A percentile compares a stretch with the other conserved stretches of the same genome.
Conservation (phyloP, 1,140 invertebrate species). For the Orius insidiosus region DNA sequence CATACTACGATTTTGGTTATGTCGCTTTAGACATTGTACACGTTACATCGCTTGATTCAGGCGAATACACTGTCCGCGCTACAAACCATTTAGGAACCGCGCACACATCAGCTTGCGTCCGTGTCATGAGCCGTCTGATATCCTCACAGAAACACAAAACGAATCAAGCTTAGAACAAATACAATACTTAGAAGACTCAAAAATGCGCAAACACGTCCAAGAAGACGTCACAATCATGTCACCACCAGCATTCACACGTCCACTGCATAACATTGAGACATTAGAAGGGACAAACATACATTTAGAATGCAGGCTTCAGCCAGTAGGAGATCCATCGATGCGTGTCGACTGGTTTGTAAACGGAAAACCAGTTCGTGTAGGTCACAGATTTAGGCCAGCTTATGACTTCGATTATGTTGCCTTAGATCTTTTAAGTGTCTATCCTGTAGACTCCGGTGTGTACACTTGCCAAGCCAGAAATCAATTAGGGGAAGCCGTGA, state of each 20-base stretch:
- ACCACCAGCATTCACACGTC: slow-evolving; percentile 68
- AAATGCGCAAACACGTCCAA: slow-evolving; percentile 45
- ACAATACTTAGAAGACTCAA: slow-evolving; percentile 77
- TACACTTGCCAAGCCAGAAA: slow-evolving; percentile 87
- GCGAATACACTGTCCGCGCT: slow-evolving; percentile 81
- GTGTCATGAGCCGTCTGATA: slow-evolving; percentile 62
- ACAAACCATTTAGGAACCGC: slow-evolving; percentile 85
- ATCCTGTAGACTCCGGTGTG: slow-evolving; percentile 90
- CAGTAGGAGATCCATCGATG: slow-evolving; percentile 89
- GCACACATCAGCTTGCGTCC: slow-evolving; percentile 75
- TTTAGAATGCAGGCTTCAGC: slow-evolving; percentile 79
- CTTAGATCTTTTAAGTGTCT: slow-evolving; percentile 85
- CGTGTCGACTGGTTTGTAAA: slow-evolving; percentile 95
- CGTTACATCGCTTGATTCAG: slow-evolving; percentile 71
- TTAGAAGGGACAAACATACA: slow-evolving; percentile 84
- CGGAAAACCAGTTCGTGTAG: slow-evolving; percentile 63
- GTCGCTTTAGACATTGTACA: slow-evolving; percentile 81
- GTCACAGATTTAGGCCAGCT: slow-evolving; percentile 66
- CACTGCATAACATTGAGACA: slow-evolving; percentile 78
- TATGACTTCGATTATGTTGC: slow-evolving; percentile 97
- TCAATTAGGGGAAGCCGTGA: slow-evolving; percentile 84
- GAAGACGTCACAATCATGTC: slow-evolving; percentile 66
- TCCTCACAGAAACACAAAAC: slow-evolving; percentile 86
- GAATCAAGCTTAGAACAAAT: slow-evolving; percentile 90
- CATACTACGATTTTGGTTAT: slow-evolving; percentile 90